Evolutionary conservation across 2,113 vertebrate genomes (phyloP).

Genomic region (Austrofundulus limnaeus): DNA sequence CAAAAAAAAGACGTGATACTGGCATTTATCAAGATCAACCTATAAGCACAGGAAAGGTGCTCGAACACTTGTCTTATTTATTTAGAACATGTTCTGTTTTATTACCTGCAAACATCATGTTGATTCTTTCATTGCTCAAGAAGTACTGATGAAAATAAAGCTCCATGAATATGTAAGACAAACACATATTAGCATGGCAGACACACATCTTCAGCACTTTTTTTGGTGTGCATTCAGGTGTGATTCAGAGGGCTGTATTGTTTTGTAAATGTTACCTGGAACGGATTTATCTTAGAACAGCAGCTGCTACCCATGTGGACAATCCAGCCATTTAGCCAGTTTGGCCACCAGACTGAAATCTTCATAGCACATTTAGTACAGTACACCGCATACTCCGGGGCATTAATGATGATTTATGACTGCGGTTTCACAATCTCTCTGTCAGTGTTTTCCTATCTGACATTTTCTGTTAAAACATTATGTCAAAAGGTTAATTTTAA

Average conservation of each 20-base stretch:
- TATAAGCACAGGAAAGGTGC: not conserved
- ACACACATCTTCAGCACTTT: not conserved
- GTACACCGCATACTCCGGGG: not conserved
- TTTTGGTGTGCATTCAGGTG: no score
- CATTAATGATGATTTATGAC: not conserved
- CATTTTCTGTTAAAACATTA: not conserved
- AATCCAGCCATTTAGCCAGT: not conserved
- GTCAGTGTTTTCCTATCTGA: no score
- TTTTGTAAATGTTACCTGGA: not conserved
- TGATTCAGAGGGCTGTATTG: not conserved
- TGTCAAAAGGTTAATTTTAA: not conserved
- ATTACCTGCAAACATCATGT: not conserved
- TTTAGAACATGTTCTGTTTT: not conserved
- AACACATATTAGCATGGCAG: not conserved
- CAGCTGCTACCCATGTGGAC: not conserved
- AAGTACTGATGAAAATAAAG: not conserved
- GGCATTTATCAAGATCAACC: not conserved
- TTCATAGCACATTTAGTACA: not conserved
- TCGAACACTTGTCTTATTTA: not conserved
- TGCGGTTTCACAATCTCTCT: not conserved
- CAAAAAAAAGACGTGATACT: not conserved
- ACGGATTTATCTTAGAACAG: not conserved
- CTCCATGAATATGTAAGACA: not conserved
- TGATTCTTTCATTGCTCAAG: not conserved
- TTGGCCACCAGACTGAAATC: not conserved